A percentile compares a stretch with the other conserved stretches of the same genome.
Evolutionary conservation across 2,888 invertebrate species (phyloP).

Genomic region (Heteromyza rotundicornis): DNA sequence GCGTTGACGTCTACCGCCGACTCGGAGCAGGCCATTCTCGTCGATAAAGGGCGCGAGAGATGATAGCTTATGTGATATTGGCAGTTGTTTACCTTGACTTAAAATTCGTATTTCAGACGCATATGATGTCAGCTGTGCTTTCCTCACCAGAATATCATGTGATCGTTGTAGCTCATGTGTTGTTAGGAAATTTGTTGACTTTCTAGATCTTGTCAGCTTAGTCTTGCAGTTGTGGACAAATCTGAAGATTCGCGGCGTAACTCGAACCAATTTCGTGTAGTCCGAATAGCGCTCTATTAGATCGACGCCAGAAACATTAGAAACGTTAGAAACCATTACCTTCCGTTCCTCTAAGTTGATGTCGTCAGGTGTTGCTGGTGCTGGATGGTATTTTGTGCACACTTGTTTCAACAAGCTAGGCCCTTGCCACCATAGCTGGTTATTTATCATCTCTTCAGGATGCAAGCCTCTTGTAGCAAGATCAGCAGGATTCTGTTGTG

Average conservation of each 20-base stretch:
- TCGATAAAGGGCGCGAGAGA: conserved; percentile 15
- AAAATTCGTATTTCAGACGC: not conserved
- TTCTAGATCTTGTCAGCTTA: not conserved
- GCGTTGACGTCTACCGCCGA: conserved; percentile 14
- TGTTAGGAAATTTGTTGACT: not conserved
- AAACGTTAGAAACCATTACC: not conserved
- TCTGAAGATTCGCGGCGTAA: conserved; percentile 1
- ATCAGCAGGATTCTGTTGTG: no score
- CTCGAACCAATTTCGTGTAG: not conserved
- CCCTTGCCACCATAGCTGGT: no score
- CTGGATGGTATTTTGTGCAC: no score
- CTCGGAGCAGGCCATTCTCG: not conserved
- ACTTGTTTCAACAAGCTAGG: no score
- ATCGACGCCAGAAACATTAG: not conserved
- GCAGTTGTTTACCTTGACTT: not conserved
- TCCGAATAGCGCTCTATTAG: conserved; percentile 5
- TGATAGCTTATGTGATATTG: not conserved
- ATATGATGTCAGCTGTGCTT: not conserved
- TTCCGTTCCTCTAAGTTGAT: conserved; percentile 3
- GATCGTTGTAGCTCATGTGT: conserved; percentile 11
- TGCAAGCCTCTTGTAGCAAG: no score
- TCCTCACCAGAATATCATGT: conserved; percentile 3
- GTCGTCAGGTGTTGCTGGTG: not conserved
- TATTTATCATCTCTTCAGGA: no score
- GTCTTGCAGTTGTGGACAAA: not conserved